A percentile compares a stretch with the other conserved stretches of the same genome.
phyloP scores from a whole-genome alignment of 2,113 vertebrate species.

The Paradoxurus hermaphroditus region DNA sequence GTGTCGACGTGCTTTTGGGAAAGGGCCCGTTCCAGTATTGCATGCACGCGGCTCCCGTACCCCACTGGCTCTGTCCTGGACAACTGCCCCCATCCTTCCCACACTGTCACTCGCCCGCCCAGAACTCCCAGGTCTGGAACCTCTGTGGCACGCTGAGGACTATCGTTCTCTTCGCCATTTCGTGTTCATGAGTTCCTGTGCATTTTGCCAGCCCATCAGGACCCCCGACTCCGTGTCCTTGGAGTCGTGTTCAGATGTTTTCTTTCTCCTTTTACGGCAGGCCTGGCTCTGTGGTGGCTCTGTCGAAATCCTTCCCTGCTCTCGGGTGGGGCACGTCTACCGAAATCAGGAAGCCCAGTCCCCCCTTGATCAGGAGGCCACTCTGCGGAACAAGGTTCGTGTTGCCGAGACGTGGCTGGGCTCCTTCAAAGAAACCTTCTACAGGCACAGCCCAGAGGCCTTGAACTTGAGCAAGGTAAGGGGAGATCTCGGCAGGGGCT shows the following conservation, averaged over 20 bases:
- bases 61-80: not conserved
- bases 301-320: conserved; percentile 93
- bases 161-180: fast-evolving
- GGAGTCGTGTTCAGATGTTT: not conserved
- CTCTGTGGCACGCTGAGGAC: not conserved
- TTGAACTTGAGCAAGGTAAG: conserved; percentile 89
- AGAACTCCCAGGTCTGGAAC: not conserved
- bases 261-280: conserved; percentile 75
- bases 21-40: fast-evolving
- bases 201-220: not conserved
- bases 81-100: not conserved
- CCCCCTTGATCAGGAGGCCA: conserved; percentile 81
- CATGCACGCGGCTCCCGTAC: fast-evolving
- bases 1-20: not conserved
- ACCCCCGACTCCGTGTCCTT: too few relatives aligned
- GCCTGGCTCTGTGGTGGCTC: conserved; percentile 94
- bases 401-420: conserved; percentile 92
- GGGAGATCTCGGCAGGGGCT: fast-evolving
- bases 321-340: conserved; percentile 89
- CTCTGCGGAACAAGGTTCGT: conserved; percentile 88
- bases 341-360: conserved; percentile 66
- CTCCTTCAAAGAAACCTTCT: conserved; percentile 89
- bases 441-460: conserved; percentile 86
- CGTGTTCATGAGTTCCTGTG: not conserved
- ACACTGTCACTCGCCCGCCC: not conserved